Base-by-base conservation (phyloP, 2,113 vertebrate genomes). In the Cyphomyrus plagiostoma region DNA sequence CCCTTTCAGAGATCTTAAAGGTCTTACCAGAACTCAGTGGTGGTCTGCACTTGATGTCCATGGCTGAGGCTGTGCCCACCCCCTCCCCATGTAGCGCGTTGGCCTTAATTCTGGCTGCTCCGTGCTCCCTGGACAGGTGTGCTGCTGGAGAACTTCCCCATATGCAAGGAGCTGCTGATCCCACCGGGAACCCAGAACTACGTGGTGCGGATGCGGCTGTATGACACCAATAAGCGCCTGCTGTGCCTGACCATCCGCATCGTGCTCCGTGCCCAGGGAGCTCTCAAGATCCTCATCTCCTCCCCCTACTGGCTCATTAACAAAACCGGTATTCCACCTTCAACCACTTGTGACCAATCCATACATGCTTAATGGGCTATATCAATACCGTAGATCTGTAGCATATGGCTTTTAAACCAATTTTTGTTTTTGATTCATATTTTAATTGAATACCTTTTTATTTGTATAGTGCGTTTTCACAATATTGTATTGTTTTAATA, bases 111-210 rank as follows among this genome's bases (percentile, higher is more conserved):
- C n/a, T 58, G 39, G 45, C 66, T n/a, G 30, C 89, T 62, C 58
- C 3, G 1, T 86, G 19, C 89, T 3, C 80, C 39, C 80, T 90
- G 82, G 42, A 0, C 84, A 99, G 98, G 98, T 4, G 94, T 99
- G 0, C 92, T 97, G 23, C 91, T 99, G 77, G 98, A 99, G 93
- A 99, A 97, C 93, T 99, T 99, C 88, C 94, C 97, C 0, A 1
- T 95, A 7, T 99, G 98, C 93, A 99, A 99, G 90, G 98, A 99
- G 95, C 94, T 99, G 86, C 91, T 99, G 91, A 99, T 99, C 62
- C 98, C 98, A 1, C 97, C 97, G 0, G 98, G 98, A 13, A 99
- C 98, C 2, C 98, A 99, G 15, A 99, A 99, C 94, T 99, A 99
- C 0, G 97, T 98, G 92, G 98, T 99, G 0, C 94, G 97, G 50